Conservation (phyloP, 2,888 invertebrate species). For the Andrena marginata region DNA sequence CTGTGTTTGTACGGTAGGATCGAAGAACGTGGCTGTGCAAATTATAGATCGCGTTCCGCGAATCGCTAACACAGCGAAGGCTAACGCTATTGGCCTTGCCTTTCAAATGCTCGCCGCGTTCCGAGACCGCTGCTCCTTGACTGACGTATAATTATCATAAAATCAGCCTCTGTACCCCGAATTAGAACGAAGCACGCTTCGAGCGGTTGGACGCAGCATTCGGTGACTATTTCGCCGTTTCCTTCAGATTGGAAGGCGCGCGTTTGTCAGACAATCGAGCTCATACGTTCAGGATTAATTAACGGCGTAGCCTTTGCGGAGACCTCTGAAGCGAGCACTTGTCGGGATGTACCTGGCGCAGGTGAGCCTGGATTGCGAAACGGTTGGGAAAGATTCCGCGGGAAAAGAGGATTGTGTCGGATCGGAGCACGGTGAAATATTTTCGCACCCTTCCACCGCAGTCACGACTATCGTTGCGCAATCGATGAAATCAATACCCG, state of each 20-base stretch:
- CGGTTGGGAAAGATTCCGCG: slow-evolving; percentile 17
- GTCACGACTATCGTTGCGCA: slow-evolving; percentile 62
- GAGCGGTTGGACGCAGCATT: not conserved
- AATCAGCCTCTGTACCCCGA: slow-evolving; percentile 21
- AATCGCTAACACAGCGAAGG: slow-evolving; percentile 30
- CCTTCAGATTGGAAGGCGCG: not conserved
- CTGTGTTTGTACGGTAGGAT: not conserved
- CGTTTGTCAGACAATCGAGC: slow-evolving; percentile 7
- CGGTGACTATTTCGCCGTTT: not conserved
- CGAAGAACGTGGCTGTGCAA: slow-evolving; percentile 31
- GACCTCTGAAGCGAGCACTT: slow-evolving; percentile 8
- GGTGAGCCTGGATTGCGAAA: slow-evolving; percentile 42
- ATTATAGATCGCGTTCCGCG: slow-evolving; percentile 35
- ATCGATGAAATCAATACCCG: slow-evolving; percentile 73
- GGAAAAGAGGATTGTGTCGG: slow-evolving; percentile 38
- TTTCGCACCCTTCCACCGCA: slow-evolving; percentile 60
- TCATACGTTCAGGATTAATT: slow-evolving; percentile 22
- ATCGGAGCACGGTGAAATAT: slow-evolving; percentile 45
- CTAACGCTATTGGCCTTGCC: slow-evolving; percentile 48
- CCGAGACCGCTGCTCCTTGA: slow-evolving; percentile 1
- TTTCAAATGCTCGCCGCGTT: slow-evolving; percentile 40
- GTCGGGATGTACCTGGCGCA: slow-evolving; percentile 16
- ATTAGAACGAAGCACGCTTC: slow-evolving; percentile 5
- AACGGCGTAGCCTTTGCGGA: slow-evolving; percentile 25
- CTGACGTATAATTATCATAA: slow-evolving; percentile 40